phyloP scores from a whole-genome alignment of 2,888 invertebrate genomes.

The Drosophila multiciliata region DNA sequence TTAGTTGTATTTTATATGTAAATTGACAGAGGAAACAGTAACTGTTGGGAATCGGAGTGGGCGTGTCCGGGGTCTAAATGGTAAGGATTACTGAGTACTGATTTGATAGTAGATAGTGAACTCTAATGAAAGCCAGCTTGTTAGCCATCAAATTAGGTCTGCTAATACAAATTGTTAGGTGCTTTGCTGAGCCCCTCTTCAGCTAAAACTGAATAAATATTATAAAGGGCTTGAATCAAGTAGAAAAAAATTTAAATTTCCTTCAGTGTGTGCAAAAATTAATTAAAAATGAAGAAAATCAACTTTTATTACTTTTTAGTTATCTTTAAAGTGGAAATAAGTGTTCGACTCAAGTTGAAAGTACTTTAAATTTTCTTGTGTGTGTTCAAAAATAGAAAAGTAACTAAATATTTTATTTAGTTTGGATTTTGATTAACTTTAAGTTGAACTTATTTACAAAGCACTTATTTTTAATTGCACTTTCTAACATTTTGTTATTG shows the following conservation, averaged over 20 bases:
- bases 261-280: neutral
- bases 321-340: neutral
- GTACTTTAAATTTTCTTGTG: neutral
- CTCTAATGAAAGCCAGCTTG: constrained; percentile 14
- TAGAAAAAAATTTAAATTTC: neutral
- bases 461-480: neutral
- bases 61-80: constrained; percentile 37
- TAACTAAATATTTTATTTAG: neutral
- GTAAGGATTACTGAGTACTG: constrained; percentile 18
- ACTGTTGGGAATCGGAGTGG: constrained; percentile 2
- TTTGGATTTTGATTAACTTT: neutral
- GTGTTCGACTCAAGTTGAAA: neutral
- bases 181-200: neutral
- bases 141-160: constrained; percentile 9
- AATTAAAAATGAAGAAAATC: neutral
- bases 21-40: constrained; percentile 8
- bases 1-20: constrained; percentile 13
- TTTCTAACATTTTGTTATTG: neutral
- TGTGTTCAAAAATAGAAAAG: too few relatives aligned
- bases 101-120: neutral
- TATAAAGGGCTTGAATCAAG: neutral
- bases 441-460: neutral
- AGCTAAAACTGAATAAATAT: neutral
- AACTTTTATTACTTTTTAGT: neutral
- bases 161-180: constrained; percentile 9